phyloP scores from a whole-genome alignment of 2,888 invertebrate genomes.

The Noctua janthe region DNA sequence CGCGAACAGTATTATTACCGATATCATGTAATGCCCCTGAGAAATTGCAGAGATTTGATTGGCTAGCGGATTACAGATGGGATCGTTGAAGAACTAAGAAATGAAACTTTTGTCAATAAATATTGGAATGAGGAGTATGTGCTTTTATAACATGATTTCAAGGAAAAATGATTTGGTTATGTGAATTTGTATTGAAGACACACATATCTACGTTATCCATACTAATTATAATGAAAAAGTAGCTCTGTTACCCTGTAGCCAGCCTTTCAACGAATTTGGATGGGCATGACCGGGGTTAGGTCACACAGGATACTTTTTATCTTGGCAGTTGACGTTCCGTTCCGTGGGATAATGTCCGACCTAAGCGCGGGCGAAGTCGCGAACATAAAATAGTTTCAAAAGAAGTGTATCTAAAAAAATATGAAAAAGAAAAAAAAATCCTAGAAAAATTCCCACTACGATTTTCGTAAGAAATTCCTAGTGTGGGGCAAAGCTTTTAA shows the following conservation, averaged over 20 bases:
- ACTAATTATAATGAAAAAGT: too few relatives aligned
- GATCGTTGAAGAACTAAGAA: conserved; percentile 23
- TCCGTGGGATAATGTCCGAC: neutral
- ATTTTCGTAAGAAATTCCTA: too few relatives aligned
- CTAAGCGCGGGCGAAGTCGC: neutral
- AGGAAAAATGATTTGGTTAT: neutral
- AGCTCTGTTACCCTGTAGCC: too few relatives aligned
- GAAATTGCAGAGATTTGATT: conserved; percentile 44
- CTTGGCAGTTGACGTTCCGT: neutral
- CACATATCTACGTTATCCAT: neutral
- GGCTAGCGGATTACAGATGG: conserved; percentile 24
- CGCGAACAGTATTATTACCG: conserved; percentile 18
- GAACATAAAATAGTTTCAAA: too few relatives aligned
- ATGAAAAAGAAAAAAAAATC: too few relatives aligned
- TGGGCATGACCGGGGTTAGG: too few relatives aligned
- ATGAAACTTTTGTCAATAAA: neutral
- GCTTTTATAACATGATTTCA: neutral
- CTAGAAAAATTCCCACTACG: too few relatives aligned
- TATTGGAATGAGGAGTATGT: neutral
- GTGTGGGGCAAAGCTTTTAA: too few relatives aligned
- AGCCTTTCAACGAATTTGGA: too few relatives aligned
- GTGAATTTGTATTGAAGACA: neutral
- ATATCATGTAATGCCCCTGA: conserved; percentile 23
- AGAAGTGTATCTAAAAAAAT: neutral
- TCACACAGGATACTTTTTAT: neutral